phyloP scores from a whole-genome alignment of 2,113 vertebrate genomes.

The Amphilophus citrinellus region DNA sequence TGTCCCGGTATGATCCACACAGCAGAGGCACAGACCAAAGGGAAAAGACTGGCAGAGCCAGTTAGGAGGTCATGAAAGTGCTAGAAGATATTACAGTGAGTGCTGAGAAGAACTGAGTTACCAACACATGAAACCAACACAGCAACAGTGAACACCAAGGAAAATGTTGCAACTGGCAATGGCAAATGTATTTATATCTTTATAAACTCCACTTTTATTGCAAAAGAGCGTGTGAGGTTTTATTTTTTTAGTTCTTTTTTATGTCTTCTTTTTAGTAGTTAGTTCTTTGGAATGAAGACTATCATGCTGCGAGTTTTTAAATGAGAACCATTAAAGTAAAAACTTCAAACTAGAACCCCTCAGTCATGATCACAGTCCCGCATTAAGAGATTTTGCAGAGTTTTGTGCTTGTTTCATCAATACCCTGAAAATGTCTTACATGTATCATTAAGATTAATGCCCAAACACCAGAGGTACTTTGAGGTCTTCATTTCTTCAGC shows the following conservation, averaged over 20 bases:
- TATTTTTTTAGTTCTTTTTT: no score
- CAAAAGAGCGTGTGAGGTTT: no score
- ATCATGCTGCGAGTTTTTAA: not conserved
- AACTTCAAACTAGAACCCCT: not conserved
- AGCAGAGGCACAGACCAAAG: no score
- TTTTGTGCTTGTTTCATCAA: slow-evolving; percentile 16
- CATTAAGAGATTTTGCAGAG: not conserved
- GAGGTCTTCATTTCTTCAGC: not conserved
- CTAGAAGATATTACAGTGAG: no score
- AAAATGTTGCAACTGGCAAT: not conserved
- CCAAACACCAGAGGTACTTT: not conserved
- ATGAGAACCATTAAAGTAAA: not conserved
- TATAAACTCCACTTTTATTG: no score
- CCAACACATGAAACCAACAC: no score
- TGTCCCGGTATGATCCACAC: no score
- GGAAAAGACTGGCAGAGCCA: no score
- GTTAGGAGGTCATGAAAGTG: no score
- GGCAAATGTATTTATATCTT: not conserved
- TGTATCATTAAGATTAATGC: slow-evolving; percentile 24
- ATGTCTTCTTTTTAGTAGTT: no score
- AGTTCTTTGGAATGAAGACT: not conserved
- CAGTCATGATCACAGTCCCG: not conserved
- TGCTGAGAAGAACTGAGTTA: no score
- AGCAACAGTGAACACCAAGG: not conserved
- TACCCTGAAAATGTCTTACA: not conserved